Base-by-base conservation (phyloP, 2,797 vertebrate species). In the Paedocypris micromegethes region DNA sequence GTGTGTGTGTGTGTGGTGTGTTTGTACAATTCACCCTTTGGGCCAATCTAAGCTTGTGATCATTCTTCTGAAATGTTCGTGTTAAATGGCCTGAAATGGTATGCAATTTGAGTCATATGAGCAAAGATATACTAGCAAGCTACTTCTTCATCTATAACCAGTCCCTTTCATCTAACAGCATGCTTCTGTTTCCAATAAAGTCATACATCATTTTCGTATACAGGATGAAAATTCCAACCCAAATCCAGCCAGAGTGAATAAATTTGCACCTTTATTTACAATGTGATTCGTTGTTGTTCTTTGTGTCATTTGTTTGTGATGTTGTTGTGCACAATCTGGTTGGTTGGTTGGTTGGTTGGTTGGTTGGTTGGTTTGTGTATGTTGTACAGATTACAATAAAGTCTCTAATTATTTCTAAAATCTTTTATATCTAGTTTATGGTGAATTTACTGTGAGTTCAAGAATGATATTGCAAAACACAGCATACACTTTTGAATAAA, bases 371-470 rank as follows among this genome's bases (percentile, higher is more conserved):
- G 23, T 23, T 23, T 23, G 23, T 23, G 23, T 23, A 1, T 23
- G 23, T 51, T 62, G 4, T 50, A 50, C n/a, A 52, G 9, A 51
- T 64, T 42, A 64, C 4, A 23, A 23, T 50, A 7, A 4, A 2
- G 38, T 44, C 44, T 40, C 38, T 40, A 39, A 5, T 46, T 3
- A 41, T 46, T 58, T 58, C 41, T 6, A 3, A n/a, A 9, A 3
- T 39, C n/a, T 41, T 9, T 58, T 9, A 0, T 44, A 4, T 39
- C 6, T 66, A 43, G 41, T 72, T 70, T 45, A 49, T 65, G 58
- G 48, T 73, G 61, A 51, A 73, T 70, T 70, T 72, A 72, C 61
- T 75, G 55, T 73, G 64, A 68, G 68, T 75, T 78, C 56, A 70
- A 44, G 68, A 61, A 69, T 58, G 37, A 56, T 58, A 67, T 66